These are phyloP conservation scores for Drosophila acutilabella DNA, from an alignment of 2,888 invertebrate species.

Conservation along the genomic window DNA sequence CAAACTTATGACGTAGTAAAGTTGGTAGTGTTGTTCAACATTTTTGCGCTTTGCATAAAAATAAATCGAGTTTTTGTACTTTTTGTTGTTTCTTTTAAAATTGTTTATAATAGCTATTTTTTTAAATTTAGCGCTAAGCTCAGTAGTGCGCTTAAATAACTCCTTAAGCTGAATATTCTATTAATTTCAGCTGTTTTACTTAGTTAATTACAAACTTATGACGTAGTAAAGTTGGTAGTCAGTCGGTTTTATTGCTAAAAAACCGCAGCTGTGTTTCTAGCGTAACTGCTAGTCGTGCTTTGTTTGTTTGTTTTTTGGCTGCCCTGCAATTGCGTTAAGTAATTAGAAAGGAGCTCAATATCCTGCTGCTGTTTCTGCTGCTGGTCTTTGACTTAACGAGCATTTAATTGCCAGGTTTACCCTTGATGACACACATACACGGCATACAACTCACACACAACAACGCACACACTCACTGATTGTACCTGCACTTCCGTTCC, in stretches of 20 bases:
- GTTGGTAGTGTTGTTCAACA: no score
- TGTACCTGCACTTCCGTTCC: constrained; percentile 59
- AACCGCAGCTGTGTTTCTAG: not conserved
- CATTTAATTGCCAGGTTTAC: constrained; percentile 70
- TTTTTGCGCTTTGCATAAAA: no score
- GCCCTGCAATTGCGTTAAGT: constrained; percentile 53
- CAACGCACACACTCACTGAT: constrained; percentile 12
- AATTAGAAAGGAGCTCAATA: constrained; percentile 58
- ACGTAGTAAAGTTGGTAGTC: no score
- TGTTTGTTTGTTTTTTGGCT: constrained; percentile 14
- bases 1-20: not conserved
- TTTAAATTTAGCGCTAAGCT: no score
- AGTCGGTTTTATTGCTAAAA: no score
- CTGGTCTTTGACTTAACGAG: constrained; percentile 70
- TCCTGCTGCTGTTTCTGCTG: constrained; percentile 32
- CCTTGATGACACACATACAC: constrained; percentile 49
- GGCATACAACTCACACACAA: constrained; percentile 3
- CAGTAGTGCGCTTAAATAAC: not conserved
- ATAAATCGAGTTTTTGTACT: no score
- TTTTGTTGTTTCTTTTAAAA: not conserved
- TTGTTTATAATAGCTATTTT: not conserved
- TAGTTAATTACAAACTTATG: not conserved
- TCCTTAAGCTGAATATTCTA: not conserved
- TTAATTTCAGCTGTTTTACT: not conserved
- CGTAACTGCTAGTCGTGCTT: constrained; percentile 13